Evolutionary conservation across 64 coral and sea anemone species (phyloP).

Genomic region (Porites lutea): DNA sequence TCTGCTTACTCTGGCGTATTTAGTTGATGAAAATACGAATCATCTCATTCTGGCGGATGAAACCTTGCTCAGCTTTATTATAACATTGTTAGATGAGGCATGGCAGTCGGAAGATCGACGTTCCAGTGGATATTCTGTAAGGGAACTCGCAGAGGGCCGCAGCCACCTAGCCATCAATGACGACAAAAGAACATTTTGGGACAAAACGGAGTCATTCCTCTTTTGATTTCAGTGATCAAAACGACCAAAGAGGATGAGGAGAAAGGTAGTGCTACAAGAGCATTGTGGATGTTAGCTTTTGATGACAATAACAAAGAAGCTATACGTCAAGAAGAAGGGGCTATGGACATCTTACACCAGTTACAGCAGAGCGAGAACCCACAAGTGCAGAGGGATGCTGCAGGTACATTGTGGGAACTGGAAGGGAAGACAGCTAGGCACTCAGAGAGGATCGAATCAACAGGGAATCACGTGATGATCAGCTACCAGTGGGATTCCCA

Average conservation of each 20-base stretch:
- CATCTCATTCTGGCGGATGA: conserved; percentile 17
- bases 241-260: conserved; percentile 53
- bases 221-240: conserved; percentile 46
- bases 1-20: background rate
- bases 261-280: conserved; percentile 21
- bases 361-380: conserved; percentile 21
- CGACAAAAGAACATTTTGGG: conserved; percentile 63
- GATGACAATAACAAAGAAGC: conserved; percentile 57
- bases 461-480: conserved; percentile 76
- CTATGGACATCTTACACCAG: conserved; percentile 3
- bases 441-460: background rate
- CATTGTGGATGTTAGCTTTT: conserved; percentile 77
- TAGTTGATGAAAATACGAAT: conserved; percentile 10
- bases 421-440: conserved; percentile 51
- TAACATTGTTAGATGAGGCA: background rate
- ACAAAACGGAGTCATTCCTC: conserved; percentile 35
- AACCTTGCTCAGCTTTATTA: conserved; percentile 7
- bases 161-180: conserved; percentile 6
- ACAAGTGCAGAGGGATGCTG: conserved; percentile 65
- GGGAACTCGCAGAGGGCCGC: conserved; percentile 41
- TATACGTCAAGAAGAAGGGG: conserved; percentile 36
- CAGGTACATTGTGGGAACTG: conserved; percentile 77
- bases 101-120: background rate
- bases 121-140: conserved; percentile 1
- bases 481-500: conserved; percentile 79